Base-by-base conservation (phyloP, 1,140 invertebrate species). In the Bombus confusus region DNA sequence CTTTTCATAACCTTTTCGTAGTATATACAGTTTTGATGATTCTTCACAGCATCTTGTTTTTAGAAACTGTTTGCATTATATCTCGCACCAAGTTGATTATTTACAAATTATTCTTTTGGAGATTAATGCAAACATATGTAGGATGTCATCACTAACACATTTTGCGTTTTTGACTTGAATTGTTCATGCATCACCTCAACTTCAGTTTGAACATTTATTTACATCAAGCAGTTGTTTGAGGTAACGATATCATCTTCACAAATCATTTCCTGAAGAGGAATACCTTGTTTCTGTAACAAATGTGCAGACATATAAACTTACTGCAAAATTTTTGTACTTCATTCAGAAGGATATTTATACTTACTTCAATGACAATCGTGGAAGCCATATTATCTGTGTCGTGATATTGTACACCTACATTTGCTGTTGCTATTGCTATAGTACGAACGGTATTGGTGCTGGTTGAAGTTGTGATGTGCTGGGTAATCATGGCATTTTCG, bases 351-450 rank as follows among this genome's bases (percentile, higher is more conserved):
- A 71, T 1, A 52, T 25, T 81, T 81, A 13, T 68, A 87, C 88
- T 91, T 88, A 95, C 93, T 87, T 94, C 92, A 64, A 94, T 91
- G 22, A 94, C 92, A 59, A 94, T 93, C 22, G 94, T 91, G 5
- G 93, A 92, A 12, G 87, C 87, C 87, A 93, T 91, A 79, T 92
- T 94, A 78, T 94, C 93, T 64, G 91, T 91, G 87, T 90, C 91
- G 43, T 93, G 92, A 85, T 90, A 90, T 80, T 93, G 91, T 52
- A 94, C 88, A 77, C 85, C 92, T 83, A 93, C 85, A 86, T 90
- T 93, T 64, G 89, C 88, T n/a, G 91, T 88, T 80, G 92, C 87
- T 88, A 94, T 89, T 79, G 90, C 90, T 89, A 93, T 91, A 80
- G 92, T 92, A 77, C 88, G 88, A 83, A 93, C 90, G n/a, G 88